Evolutionary conservation across 2,113 vertebrate species (phyloP), one percentile per base, ranked within the genome.

Genomic region (Zonotrichia leucophrys): DNA sequence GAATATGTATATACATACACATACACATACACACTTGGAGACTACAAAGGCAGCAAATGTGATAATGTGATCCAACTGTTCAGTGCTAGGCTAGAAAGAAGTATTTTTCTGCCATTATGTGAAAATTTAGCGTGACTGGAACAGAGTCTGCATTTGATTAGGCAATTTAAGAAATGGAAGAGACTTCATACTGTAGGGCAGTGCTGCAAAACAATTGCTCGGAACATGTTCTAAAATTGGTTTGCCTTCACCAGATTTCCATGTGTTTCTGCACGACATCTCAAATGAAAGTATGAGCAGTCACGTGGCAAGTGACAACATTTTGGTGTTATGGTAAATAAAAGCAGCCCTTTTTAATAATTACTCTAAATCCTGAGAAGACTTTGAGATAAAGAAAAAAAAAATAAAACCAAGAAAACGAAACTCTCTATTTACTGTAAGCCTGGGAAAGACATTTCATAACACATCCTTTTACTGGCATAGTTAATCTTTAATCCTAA

Each of bases 51-150:
- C 89, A 95, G 88, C 79, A 95, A 96, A 96, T 92, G 87, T 92
- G 94, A 95, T 96, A 96, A 96, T 85, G 96, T 92, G 92, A 95
- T 97, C 96, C 94, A 94, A 96, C 93, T 93, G 95, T 91, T 96
- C 79, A 44, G 42, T 62, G 20, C 96, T 78, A 78, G 85, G 90
- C 96, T 95, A 85, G 95, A 87, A 96, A 94, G 94, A 96, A 96
- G 94, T 96, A 83, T 81, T 97, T 97, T 97, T 94, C 88, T 97
- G 94, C 92, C 82, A 94, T 97, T 97, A 89, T 97, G 91, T 94
- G 94, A 97, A 98, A 96, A 94, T 96, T 97, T 97, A 98, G 97
- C 97, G 94, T 98, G 98, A 98, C 98, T 98, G 97, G 97, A 97
- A 96, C 91, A 95, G 94, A 94, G 95, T 96, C 97, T 97, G 96